Evolutionary conservation across 2,113 vertebrate species (phyloP), one percentile per base, ranked within the genome.

Genomic region (Rhinoptilus africanus): DNA sequence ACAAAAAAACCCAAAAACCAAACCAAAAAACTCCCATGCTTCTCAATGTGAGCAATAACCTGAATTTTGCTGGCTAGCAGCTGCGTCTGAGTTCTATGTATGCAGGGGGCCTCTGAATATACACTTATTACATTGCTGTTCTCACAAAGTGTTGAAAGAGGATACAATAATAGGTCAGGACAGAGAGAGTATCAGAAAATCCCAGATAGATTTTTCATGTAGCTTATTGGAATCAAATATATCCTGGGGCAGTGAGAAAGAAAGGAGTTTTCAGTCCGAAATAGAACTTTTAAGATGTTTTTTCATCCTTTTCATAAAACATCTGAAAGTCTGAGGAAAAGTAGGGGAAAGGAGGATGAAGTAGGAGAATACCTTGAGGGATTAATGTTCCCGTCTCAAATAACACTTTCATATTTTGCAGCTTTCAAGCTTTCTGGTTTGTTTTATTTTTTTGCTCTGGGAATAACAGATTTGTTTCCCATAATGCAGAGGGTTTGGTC

Each of bases 121-220:
- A 43, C 60, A 26, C 53, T 87, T 85, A 45, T 21, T 85, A 10
- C 63, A 73, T 4, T 87, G 77, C 48, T 34, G 5, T 48, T 74
- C 85, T 90, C 82, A 66, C 37, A 30, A 34, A 59, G 48, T 54
- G 54, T 62, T 85, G 57, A 85, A 85, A 93, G 62, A 63, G 62
- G 54, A 62, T 72, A 35, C 62, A 76, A 4, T 92, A 95, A 91
- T 83, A 89, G 87, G 89, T 92, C 87, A 92, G 87, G 95, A 92
- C 87, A 93, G 92, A 94, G 28, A 62, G 37, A 62, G 72, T 92
- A 96, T 80, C 89, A 94, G 95, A 97, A 96, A 96, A 94, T 73
- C 67, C 81, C 77, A 85, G 94, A 93, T 39, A 95, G 81, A 87
- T 91, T 95, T 94, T 96, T 97, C 78, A 59, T 89, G 74, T 91